phyloP scores from a whole-genome alignment of 2,888 invertebrate species.

The Thyatira batis region DNA sequence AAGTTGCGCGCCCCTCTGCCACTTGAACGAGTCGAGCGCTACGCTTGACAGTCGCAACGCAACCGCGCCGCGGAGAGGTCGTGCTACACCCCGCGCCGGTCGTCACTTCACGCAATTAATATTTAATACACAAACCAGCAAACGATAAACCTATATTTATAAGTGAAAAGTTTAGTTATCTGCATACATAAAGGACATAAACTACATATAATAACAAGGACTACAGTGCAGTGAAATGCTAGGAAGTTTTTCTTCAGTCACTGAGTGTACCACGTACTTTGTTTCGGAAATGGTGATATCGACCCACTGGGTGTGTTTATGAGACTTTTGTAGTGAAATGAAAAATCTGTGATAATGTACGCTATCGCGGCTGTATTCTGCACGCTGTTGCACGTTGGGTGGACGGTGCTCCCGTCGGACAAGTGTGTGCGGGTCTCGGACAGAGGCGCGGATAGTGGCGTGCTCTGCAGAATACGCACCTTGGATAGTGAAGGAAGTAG shows the following conservation, averaged over 20 bases:
- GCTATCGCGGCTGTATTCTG: conserved; percentile 71
- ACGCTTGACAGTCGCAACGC: conserved; percentile 73
- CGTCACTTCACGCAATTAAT: conserved; percentile 71
- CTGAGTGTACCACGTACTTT: conserved; percentile 75
- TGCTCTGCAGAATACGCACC: conserved; percentile 87
- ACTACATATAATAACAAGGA: conserved; percentile 42
- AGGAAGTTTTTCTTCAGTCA: conserved; percentile 72
- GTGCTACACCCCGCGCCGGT: conserved; percentile 58
- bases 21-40: conserved; percentile 69
- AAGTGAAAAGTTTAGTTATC: conserved; percentile 49
- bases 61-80: conserved; percentile 65
- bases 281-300: conserved; percentile 83
- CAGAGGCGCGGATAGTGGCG: conserved; percentile 76
- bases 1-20: conserved; percentile 72
- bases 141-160: conserved; percentile 49
- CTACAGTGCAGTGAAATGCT: conserved; percentile 77
- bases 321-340: conserved; percentile 79
- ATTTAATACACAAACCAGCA: conserved; percentile 70
- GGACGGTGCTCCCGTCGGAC: conserved; percentile 78
- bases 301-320: conserved; percentile 81
- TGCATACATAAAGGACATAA: conserved; percentile 42
- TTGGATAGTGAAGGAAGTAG: conserved; percentile 87
- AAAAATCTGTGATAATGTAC: conserved; percentile 81
- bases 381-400: conserved; percentile 80
- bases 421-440: conserved; percentile 73